phyloP scores from a whole-genome alignment of 2,797 vertebrate species.

The Uromys caudimaculatus region DNA sequence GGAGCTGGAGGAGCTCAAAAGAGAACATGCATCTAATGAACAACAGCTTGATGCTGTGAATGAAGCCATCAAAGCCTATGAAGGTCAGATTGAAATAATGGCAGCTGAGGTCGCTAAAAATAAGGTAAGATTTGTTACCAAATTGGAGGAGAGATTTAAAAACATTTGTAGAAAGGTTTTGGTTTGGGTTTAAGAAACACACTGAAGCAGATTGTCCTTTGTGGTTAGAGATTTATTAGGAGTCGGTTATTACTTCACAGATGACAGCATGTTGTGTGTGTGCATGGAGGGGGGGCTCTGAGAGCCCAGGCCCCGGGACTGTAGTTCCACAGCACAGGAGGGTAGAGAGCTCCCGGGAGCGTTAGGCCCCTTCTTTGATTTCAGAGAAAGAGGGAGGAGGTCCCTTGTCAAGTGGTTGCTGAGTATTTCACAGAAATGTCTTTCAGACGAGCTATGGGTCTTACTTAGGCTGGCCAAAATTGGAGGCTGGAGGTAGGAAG shows the following conservation, averaged over 20 bases:
- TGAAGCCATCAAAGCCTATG: conserved; percentile 90
- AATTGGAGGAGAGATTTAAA: conserved; percentile 22
- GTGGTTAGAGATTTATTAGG: not conserved
- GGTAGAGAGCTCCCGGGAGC: not conserved
- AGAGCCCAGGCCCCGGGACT: not conserved
- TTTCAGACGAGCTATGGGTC: not conserved
- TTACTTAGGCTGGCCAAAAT: not conserved
- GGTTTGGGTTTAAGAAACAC: not conserved
- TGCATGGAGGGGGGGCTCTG: not conserved
- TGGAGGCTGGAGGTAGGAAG: not conserved
- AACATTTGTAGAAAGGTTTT: not conserved
- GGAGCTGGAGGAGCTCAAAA: conserved; percentile 93
- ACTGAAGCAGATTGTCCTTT: not conserved
- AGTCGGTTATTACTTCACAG: not conserved
- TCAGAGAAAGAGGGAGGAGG: not conserved
- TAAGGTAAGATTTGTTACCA: conserved; percentile 88
- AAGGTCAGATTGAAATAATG: conserved; percentile 91
- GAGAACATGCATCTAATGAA: conserved; percentile 91
- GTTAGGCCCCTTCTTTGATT: not conserved
- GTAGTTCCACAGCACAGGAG: too few relatives aligned
- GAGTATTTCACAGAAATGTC: not conserved
- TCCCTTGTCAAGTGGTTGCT: not conserved
- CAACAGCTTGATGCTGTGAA: conserved; percentile 93
- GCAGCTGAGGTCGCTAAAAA: conserved; percentile 89
- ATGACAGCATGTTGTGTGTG: not conserved